Evolutionary conservation across 2,113 vertebrate species (phyloP), one percentile per base, ranked within the genome.

Genomic region (Oplegnathus fasciatus): DNA sequence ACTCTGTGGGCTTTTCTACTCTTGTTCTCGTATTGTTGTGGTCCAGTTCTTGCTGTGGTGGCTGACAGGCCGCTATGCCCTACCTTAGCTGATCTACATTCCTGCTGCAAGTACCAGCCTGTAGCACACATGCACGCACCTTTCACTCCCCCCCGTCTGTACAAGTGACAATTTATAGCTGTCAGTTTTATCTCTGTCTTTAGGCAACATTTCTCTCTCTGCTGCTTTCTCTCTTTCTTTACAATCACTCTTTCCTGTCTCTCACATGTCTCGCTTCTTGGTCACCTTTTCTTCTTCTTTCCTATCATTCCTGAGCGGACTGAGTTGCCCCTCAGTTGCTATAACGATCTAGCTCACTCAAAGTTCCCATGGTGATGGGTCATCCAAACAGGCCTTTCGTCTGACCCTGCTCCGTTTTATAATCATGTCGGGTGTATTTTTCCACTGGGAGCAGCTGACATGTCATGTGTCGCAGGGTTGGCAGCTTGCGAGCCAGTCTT

Each of bases 61-160:
- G 50, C 48, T 71, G 77, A 75, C 37, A 42, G 57, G 30, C 75
- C 2, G n/a, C 60, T 79, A 9, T 67, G 60, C 79, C 52, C 74
- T 76, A 7, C 37, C 48, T 52, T 40, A 58, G 26, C 79, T 76
- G 40, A 82, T 60, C 65, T 62, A 26, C 88, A 92, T 93, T 93
- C 90, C 79, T 90, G 13, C 50, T 75, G 82, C 94, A 82, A 37
- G 94, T 78, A 58, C 28, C 28, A 61, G 77, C 94, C 54, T 91
- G 92, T 48, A 42, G 6, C 13, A 10, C 57, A 34, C 34, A 54
- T 68, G 37, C 75, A 70, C 37, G 30, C 65, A 18, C 37, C n/a
- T 6, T 9, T 58, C 46, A 34, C 62, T 18, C 32, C 58, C 11
- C 78, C 30, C 22, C 11, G n/a, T 82, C 62, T 34, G 58, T n/a